These are phyloP conservation scores for Brenthis hecate DNA, from an alignment of 2,888 invertebrate species.

Conservation along the genomic window DNA sequence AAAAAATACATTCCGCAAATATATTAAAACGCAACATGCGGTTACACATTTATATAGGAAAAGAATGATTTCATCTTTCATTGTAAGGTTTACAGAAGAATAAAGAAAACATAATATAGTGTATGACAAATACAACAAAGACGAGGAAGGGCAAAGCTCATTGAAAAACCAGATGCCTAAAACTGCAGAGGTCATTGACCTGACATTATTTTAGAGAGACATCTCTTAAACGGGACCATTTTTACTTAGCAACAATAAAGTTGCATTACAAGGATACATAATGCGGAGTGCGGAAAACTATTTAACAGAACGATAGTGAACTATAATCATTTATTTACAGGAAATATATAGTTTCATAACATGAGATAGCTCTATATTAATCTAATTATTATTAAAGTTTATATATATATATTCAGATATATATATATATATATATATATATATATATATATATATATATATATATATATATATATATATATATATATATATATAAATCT, in stretches of 20 bases:
- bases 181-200: conserved; percentile 41
- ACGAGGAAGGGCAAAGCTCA: conserved; percentile 8
- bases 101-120: neutral
- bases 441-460: neutral
- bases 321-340: conserved; percentile 27
- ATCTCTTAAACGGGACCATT: conserved; percentile 14
- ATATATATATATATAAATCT: neutral
- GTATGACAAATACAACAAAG: conserved; percentile 5
- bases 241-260: conserved; percentile 10
- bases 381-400: conserved; percentile 24
- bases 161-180: conserved; percentile 32
- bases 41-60: conserved; percentile 18
- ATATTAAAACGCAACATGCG: conserved; percentile 19
- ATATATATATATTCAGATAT: no score
- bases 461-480: no score
- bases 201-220: conserved; percentile 26
- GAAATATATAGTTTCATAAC: conserved; percentile 24
- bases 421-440: neutral
- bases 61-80: conserved; percentile 8
- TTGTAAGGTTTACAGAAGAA: conserved; percentile 2
- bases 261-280: conserved; percentile 2
- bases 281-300: conserved; percentile 56
- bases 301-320: conserved; percentile 70
- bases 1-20: conserved; percentile 21
- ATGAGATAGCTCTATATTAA: conserved; percentile 17